A percentile compares a stretch with the other conserved stretches of the same genome.
Conservation (phyloP, 2,797 vertebrate species). For the Leuciscus waleckii region DNA sequence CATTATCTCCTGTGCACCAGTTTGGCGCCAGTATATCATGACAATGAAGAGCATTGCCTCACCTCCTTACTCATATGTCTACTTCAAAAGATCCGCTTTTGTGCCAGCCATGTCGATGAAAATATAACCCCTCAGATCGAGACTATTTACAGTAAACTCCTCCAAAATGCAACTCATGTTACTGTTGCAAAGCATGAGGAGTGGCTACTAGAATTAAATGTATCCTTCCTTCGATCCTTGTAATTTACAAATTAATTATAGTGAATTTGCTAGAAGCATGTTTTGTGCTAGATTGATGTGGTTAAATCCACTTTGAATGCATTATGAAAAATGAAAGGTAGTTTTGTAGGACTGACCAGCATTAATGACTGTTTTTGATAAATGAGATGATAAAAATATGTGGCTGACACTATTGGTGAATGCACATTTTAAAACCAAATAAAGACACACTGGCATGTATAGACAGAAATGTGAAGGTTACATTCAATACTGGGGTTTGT, state of each 20-base stretch:
- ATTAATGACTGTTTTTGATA: neutral
- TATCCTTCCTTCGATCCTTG: neutral
- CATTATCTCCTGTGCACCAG: slow-evolving; percentile 18
- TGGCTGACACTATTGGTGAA: neutral
- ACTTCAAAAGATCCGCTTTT: slow-evolving; percentile 14
- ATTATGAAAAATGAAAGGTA: neutral
- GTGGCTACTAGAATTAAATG: neutral
- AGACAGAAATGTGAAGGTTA: neutral
- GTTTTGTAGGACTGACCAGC: neutral
- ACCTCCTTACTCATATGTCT: neutral
- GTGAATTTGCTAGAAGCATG: neutral
- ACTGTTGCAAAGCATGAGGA: neutral
- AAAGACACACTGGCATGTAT: neutral
- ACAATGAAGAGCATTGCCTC: slow-evolving; percentile 14
- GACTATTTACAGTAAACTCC: neutral
- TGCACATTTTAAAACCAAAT: neutral
- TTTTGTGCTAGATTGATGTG: neutral
- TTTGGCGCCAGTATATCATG: slow-evolving; percentile 45
- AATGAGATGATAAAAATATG: neutral
- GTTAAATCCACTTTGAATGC: neutral
- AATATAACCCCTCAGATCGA: neutral
- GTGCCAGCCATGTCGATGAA: slow-evolving; percentile 19
- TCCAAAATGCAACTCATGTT: slow-evolving; percentile 24
- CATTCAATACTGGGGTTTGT: neutral
- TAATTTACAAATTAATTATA: neutral